Evolutionary conservation across 1,140 invertebrate genomes (phyloP), one percentile per base, ranked within the genome.

Genomic region (Archegozetes longisetosus): DNA sequence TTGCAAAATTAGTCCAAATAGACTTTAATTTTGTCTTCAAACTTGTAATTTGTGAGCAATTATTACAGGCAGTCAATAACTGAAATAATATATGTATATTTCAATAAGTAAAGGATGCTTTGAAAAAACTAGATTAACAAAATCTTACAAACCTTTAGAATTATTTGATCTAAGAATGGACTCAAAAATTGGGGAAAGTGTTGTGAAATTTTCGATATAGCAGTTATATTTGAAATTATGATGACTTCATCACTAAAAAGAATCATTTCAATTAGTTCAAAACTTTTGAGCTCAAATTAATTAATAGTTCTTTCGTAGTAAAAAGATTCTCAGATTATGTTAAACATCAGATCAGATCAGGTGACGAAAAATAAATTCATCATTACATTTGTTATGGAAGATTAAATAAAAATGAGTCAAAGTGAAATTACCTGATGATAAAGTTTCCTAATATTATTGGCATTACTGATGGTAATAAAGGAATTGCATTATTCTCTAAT

Each of bases 301-400:
- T n/a, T n/a, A n/a, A n/a, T n/a, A n/a, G n/a, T n/a, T n/a, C n/a
- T n/a, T n/a, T n/a, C n/a, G n/a, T n/a, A n/a, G 17, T 40, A 40
- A 40, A 40, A 40, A 9, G 6, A 40, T 40, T 40, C 6, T 57
- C 55, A 57, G 55, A 24, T n/a, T 1, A 25, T 22, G 26, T 57
- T 17, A 25, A 1, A 47, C 55, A 29, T 28, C 55, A 57, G 20
- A 25, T 1, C 20, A 48, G 14, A 47, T 57, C 55, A 57, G 55
- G 55, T 57, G 55, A 57, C 55, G 55, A 57, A 57, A 57, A 57
- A 57, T 57, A 57, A 17, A 22, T n/a, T 2, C 22, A 22, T 3
- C 55, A 57, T 57, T 9, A 40, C 32, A 47, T 57, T 48, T 57
- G 20, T 22, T 12, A 51, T 9, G 6, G 20, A 24, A 51, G 20